Evolutionary conservation across 1,140 invertebrate genomes (phyloP), one percentile per base, ranked within the genome.

Genomic region (Sitophilus oryzae): DNA sequence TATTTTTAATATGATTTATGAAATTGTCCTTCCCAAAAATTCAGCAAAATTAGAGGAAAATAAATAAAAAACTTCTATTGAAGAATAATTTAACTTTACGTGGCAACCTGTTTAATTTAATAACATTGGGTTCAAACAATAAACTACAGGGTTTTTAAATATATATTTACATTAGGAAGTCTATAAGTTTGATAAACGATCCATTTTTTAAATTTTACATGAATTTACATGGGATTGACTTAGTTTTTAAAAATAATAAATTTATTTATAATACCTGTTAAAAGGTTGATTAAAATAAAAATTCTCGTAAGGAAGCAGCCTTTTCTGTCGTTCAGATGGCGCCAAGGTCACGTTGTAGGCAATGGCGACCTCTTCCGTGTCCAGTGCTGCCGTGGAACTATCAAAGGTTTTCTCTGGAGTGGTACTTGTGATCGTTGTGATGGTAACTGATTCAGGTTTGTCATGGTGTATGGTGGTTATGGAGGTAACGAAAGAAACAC

Each of bases 241-340:
- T 10, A 41, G 9, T 41, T 41, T 16, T 41, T 41, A 41, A n/a
- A 41, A 11, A 14, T 41, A 41, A 2, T 41, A 10, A 41, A n/a
- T 11, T 11, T 41, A n/a, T 21, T 43, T 43, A 43, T 21, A 19
- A 22, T 49, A 56, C 55, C 48, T 46, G 25, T 48, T 57, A 38
- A 55, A 49, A 9, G 48, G 36, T 47, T 60, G 58, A 40, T 82
- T 77, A 15, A 85, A 74, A 66, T 88, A 89, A 68, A 84, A 89
- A 23, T 84, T 87, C 79, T 87, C 86, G 65, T 89, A 89, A 1
- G 86, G 88, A 64, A 90, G 85, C 35, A 89, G 66, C 43, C 88
- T 76, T 58, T 87, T 78, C 63, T 84, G 84, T 35, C 88, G 76
- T 71, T 86, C 70, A 5, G 53, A 47, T 5, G 53, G 2, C 9